Percentiles rank a stretch among this genome's conserved stretches.
phyloP scores from a whole-genome alignment of 2,113 vertebrate genomes.

The Zapornia atra region DNA sequence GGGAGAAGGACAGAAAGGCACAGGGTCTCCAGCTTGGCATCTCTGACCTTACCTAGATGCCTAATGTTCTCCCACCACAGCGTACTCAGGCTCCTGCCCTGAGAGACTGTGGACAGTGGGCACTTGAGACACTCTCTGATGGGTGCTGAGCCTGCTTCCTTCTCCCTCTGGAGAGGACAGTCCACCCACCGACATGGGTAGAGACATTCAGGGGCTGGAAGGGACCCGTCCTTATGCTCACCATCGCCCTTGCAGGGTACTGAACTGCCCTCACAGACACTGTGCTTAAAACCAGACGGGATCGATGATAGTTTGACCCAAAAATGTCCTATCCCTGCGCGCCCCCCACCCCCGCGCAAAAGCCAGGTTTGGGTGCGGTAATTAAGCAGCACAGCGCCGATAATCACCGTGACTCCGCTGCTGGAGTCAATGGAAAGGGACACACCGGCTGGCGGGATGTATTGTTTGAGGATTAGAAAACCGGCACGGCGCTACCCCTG shows the following conservation, averaged over 20 bases:
- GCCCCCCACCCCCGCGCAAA: rapidly evolving
- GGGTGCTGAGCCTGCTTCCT: background rate
- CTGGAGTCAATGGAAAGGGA: background rate
- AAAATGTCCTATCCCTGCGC: background rate
- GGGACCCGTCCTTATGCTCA: background rate
- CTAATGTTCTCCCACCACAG: background rate
- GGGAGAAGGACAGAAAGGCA: background rate
- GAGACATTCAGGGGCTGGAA: background rate
- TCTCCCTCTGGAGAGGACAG: background rate
- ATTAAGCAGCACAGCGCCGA: background rate
- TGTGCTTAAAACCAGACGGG: background rate
- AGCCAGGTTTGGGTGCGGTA: background rate
- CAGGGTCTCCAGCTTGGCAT: background rate
- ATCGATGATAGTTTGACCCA: background rate
- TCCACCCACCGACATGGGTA: background rate
- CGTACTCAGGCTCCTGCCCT: background rate
- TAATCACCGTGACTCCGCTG: background rate
- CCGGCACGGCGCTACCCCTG: background rate
- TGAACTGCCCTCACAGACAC: background rate
- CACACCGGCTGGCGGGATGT: background rate
- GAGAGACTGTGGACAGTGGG: too few relatives aligned
- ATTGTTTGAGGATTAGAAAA: background rate
- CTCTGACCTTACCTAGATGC: background rate
- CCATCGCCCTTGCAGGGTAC: rapidly evolving
- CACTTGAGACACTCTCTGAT: background rate